Evolutionary conservation across 2,888 invertebrate genomes (phyloP), one percentile per base, ranked within the genome.

Genomic region (Xylota segnis): DNA sequence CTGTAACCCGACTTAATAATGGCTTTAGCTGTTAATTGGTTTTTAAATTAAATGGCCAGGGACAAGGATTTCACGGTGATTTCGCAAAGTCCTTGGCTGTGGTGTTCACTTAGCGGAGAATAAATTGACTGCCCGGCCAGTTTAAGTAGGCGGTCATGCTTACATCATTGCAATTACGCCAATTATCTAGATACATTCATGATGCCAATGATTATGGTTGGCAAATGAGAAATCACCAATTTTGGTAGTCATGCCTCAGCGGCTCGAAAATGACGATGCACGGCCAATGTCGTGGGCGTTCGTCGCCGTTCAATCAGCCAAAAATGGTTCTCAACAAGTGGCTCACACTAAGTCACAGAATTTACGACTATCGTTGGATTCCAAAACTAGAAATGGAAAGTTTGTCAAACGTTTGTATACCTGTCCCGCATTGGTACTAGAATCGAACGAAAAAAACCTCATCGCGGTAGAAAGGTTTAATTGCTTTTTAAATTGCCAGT

Each of bases 91-190:
- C 81, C 81, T 71, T 75, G 65, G 56, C 5, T 27, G 23, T 40
- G 74, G 37, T 61, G 43, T 54, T 54, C 81, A 61, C 54, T 68
- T 68, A 75, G 29, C 56, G 29, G n/a, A 63, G 29, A 37, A 50
- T 76, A 50, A 76, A 76, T n/a, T 56, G 18, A 18, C 23, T 14
- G 56, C 32, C 3, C 4, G 6, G 9, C 23, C 7, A n/a, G 43
- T 23, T 16, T 37, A 52, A 65, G 82, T 70, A 37, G 68, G 75
- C 63, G 45, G 76, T 10, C 52, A 27, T 5, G 70, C n/a, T 84
- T 84, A 84, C 84, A 70, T 84, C 84, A 84, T 50, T 56, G n/a
- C 5, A 79, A 83, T 83, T 61, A 68, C 45, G 16, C 50, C 63
- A 66, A 75, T 71, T 84, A 79, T 70, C 71, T 18, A 10, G 56